A percentile compares a stretch with the other conserved stretches of the same genome.
phyloP scores from a whole-genome alignment of 2,113 vertebrate species.

The Istiophorus platypterus region DNA sequence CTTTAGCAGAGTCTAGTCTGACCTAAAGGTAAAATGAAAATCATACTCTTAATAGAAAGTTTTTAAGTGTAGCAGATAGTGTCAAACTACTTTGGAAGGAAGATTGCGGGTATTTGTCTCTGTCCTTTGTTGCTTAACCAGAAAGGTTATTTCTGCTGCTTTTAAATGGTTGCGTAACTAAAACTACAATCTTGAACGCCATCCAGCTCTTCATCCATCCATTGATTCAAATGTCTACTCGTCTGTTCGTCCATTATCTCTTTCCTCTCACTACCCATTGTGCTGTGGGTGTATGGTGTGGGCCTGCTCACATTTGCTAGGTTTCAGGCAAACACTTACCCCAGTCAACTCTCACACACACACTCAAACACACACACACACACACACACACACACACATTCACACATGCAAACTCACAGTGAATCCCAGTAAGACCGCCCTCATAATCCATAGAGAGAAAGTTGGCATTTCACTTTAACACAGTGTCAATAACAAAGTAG shows the following conservation, averaged over 20 bases:
- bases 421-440: constrained; percentile 25
- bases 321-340: constrained; percentile 39
- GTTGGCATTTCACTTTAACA: constrained; percentile 57
- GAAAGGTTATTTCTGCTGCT: constrained; percentile 6
- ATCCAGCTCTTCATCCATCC: constrained; percentile 49
- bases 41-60: not conserved
- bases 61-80: not conserved
- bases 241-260: constrained; percentile 57
- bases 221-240: constrained; percentile 56
- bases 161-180: constrained; percentile 55
- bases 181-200: constrained; percentile 28
- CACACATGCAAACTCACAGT: constrained; percentile 4
- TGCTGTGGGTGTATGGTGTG: constrained; percentile 60
- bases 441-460: constrained; percentile 57
- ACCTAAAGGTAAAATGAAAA: too few relatives aligned
- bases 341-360: too few relatives aligned
- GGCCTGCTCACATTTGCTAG: constrained; percentile 46
- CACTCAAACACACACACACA: too few relatives aligned
- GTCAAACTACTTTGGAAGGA: too few relatives aligned
- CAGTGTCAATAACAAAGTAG: constrained; percentile 20
- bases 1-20: not conserved
- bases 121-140: not conserved
- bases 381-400: constrained; percentile 27
- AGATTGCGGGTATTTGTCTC: not conserved
- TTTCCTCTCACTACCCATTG: constrained; percentile 45